phyloP scores from a whole-genome alignment of 2,113 vertebrate genomes.

The Elanus axillaris region DNA sequence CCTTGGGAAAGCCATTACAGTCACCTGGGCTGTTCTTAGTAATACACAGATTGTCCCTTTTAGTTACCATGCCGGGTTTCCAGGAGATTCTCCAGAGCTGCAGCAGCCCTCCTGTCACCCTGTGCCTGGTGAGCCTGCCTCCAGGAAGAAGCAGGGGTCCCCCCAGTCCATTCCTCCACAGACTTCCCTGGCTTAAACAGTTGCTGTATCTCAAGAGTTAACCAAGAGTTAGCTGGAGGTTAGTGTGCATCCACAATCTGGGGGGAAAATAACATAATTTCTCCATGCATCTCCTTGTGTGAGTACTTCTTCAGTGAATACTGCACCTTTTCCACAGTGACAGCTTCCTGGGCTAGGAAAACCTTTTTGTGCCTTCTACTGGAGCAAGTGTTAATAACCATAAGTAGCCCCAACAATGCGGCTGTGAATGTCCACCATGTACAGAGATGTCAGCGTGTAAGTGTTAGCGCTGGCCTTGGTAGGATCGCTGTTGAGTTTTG shows the following conservation, averaged over 20 bases:
- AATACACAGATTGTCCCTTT: background rate
- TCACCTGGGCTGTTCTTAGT: background rate
- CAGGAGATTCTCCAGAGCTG: background rate
- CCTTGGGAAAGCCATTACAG: background rate
- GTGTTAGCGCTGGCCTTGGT: background rate
- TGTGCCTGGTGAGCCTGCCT: background rate
- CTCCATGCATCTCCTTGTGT: background rate
- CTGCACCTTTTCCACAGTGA: background rate
- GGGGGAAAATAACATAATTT: background rate
- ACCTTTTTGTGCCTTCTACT: background rate
- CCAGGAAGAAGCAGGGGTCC: background rate
- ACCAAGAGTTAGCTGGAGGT: constrained; percentile 19
- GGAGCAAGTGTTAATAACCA: constrained; percentile 42
- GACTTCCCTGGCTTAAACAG: background rate
- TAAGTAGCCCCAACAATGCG: background rate
- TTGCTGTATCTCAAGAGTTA: background rate
- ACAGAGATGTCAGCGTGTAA: constrained; percentile 15
- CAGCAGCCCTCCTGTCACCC: background rate
- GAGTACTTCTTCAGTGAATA: background rate
- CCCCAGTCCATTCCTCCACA: background rate
- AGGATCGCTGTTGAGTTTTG: background rate
- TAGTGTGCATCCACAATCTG: background rate
- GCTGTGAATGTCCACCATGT: constrained; percentile 35
- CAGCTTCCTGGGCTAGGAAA: constrained; percentile 1
- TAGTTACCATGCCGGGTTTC: background rate